A percentile compares a stretch with the other conserved stretches of the same genome.
These are phyloP conservation scores for Halesus radiatus DNA, from an alignment of 1,140 invertebrate species.

Conservation along the genomic window DNA sequence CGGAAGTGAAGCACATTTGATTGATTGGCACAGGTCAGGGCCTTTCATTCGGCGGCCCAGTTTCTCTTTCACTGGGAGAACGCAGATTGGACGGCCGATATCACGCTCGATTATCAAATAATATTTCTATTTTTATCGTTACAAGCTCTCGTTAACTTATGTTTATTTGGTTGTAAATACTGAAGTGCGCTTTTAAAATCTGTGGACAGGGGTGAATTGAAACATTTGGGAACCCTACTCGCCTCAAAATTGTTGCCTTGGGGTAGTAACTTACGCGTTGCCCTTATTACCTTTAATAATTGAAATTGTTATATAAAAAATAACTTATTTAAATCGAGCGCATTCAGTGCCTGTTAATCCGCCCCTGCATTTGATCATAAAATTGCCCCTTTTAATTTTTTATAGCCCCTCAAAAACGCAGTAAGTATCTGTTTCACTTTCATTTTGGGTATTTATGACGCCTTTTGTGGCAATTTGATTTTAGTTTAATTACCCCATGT, in stretches of 20 bases:
- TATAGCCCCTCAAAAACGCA: conserved; percentile 6
- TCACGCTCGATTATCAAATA: not conserved
- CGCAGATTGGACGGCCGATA: conserved; percentile 8
- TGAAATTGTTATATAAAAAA: too few relatives aligned
- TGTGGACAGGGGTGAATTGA: not conserved
- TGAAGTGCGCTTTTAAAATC: not conserved
- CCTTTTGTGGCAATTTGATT: too few relatives aligned
- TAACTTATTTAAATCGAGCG: too few relatives aligned
- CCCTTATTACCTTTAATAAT: too few relatives aligned
- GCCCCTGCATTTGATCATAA: not conserved
- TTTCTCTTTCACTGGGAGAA: conserved; percentile 21
- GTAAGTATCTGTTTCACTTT: not conserved
- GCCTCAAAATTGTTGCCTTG: too few relatives aligned
- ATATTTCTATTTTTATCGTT: conserved; percentile 19
- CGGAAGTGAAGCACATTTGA: conserved; percentile 50
- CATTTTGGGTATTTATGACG: not conserved
- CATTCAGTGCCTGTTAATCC: too few relatives aligned
- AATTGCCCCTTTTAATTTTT: not conserved
- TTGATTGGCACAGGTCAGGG: conserved; percentile 47
- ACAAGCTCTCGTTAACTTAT: not conserved
- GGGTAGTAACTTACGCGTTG: too few relatives aligned
- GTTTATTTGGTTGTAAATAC: conserved; percentile 25
- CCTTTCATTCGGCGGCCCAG: conserved; percentile 13
- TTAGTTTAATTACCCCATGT: too few relatives aligned
- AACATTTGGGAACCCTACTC: too few relatives aligned